Conservation (phyloP, 2,888 invertebrate genomes). For the Zootermopsis nevadensis region DNA sequence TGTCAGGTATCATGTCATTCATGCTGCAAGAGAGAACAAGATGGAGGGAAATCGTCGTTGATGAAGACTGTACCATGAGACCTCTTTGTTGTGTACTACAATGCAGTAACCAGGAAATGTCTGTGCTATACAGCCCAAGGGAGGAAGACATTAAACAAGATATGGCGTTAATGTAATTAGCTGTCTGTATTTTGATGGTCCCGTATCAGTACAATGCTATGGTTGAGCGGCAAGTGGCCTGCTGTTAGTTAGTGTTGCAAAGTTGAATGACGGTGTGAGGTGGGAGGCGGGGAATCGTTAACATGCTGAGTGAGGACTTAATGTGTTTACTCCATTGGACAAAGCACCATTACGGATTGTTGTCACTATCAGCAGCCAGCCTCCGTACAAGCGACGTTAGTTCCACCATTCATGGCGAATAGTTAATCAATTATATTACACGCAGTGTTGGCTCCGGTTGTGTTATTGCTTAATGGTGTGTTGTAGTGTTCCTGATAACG, state of each 20-base stretch:
- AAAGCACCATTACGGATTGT: slow-evolving; percentile 21
- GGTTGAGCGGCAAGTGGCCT: not conserved
- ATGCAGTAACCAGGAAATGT: slow-evolving; percentile 17
- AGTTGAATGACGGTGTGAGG: slow-evolving; percentile 3
- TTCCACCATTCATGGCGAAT: not conserved
- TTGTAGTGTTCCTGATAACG: not conserved
- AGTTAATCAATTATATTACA: slow-evolving; percentile 20
- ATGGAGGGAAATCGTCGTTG: not conserved
- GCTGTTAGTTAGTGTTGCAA: slow-evolving; percentile 16
- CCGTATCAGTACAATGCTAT: slow-evolving; percentile 19
- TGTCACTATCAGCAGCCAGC: not conserved
- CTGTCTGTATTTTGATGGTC: slow-evolving; percentile 27
- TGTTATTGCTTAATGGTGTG: slow-evolving; percentile 3
- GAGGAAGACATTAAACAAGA: slow-evolving; percentile 29
- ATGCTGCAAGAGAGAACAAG: not conserved
- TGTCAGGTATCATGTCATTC: not conserved
- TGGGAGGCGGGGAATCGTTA: not conserved
- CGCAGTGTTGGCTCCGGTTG: not conserved
- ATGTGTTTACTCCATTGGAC: slow-evolving; percentile 23
- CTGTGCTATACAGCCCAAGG: not conserved
- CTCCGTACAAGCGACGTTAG: not conserved
- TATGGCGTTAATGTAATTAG: slow-evolving; percentile 21
- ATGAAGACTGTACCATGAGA: slow-evolving; percentile 6
- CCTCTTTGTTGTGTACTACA: slow-evolving; percentile 16
- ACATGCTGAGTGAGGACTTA: slow-evolving; percentile 20